Conservation (phyloP, 2,888 invertebrate species). For the Drosophila histrio region DNA sequence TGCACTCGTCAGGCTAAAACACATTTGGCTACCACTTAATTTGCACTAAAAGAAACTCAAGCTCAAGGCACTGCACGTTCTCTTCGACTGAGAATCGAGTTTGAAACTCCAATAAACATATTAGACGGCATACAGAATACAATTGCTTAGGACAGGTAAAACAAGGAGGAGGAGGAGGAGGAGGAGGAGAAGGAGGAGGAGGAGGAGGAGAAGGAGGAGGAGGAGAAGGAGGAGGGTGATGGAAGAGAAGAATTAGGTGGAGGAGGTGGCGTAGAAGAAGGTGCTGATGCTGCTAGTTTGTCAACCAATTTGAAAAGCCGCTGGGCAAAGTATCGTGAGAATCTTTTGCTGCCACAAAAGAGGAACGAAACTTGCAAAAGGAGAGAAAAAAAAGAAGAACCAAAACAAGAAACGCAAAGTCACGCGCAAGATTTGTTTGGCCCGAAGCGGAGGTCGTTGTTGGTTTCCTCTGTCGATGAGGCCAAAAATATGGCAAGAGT, state of each 20-base stretch:
- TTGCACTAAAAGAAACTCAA: conserved; percentile 43
- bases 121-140: conserved; percentile 62
- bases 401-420: conserved; percentile 61
- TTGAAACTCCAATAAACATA: conserved; percentile 60
- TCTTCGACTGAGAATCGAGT: neutral
- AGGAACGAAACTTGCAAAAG: conserved; percentile 25
- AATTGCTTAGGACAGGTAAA: conserved; percentile 56
- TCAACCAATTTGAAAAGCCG: conserved; percentile 71
- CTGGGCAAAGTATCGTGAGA: conserved; percentile 70
- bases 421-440: conserved; percentile 73
- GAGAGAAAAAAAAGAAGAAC: conserved; percentile 9
- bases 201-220: neutral
- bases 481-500: conserved; percentile 40
- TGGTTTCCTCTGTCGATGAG: conserved; percentile 31
- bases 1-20: conserved; percentile 38
- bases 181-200: neutral
- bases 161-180: neutral
- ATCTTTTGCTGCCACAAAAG: conserved; percentile 53
- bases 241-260: too few species aligned
- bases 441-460: conserved; percentile 48
- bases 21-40: conserved; percentile 68
- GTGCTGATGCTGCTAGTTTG: conserved; percentile 69
- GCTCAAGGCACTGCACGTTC: conserved; percentile 69
- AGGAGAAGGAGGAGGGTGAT: neutral
- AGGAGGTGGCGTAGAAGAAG: conserved; percentile 22